Base-by-base conservation (phyloP, 1,140 invertebrate genomes). In the Stegodyphus dumicola region DNA sequence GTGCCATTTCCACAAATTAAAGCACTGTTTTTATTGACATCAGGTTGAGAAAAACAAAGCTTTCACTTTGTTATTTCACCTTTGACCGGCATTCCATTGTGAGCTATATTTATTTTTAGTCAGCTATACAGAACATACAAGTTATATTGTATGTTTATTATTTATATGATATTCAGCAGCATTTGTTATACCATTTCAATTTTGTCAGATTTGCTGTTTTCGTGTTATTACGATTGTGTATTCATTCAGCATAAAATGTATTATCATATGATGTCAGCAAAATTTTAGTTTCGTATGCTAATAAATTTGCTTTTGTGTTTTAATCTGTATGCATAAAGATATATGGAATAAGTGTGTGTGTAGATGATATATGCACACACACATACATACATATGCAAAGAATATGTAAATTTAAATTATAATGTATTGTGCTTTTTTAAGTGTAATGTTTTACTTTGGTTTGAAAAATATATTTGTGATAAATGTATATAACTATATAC, bases 341-440 rank as follows among this genome's bases (percentile, higher is more conserved):
- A 33, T 33, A 33, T 33, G 33, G 33, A 33, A 33, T 33, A 33
- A 3, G 33, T 33, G 3, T 33, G 33, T 33, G 33, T 33, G 33
- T 33, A 60, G 0, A 5, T 10, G 56, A 60, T 15, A 10, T 70
- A 79, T 17, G 69, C 9, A 69, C 18, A 79, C 65, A 77, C 13
- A 77, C 53, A 74, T 54, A n/a, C 18, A 74, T 74, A 74, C 33
- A 74, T 49, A 71, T 69, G 48, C 69, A 71, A 71, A 80, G 56
- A 60, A 33, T 73, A 65, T 81, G 65, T 64, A 54, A 76, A n/a
- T 75, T 75, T 81, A 81, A 33, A 60, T 60, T 75, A 73, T 83
- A 83, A 56, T 81, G 54, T 81, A 17, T 65, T 69, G 81, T 85
- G 81, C 64, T 76, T 83, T 79, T 83, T 77, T 73, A 53, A 17